A percentile compares a stretch with the other conserved stretches of the same genome.
phyloP scores from a whole-genome alignment of 2,888 invertebrate genomes.

The Troides oblongomaculatus region DNA sequence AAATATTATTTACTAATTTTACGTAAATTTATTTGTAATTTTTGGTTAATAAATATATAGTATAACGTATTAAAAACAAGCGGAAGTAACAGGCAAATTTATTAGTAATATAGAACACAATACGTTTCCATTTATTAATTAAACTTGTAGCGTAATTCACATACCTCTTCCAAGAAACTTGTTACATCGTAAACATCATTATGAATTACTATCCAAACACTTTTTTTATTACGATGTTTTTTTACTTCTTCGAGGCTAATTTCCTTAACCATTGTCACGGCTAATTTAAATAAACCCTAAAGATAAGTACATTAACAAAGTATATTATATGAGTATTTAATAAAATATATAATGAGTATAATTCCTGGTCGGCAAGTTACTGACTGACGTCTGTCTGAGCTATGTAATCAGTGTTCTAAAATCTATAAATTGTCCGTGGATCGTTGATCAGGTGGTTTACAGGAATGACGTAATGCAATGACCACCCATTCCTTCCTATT shows the following conservation, averaged over 20 bases:
- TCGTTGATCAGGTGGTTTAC: neutral
- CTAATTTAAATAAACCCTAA: neutral
- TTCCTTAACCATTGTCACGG: constrained; percentile 52
- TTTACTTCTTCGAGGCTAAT: constrained; percentile 83
- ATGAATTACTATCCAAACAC: constrained; percentile 87
- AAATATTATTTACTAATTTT: too few relatives aligned
- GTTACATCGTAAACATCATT: constrained; percentile 91
- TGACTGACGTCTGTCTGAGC: neutral
- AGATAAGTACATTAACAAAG: neutral
- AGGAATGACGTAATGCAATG: neutral
- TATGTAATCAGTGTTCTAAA: neutral
- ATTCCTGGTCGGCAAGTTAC: neutral
- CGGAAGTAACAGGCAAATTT: too few relatives aligned
- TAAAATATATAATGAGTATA: neutral
- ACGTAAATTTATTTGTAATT: too few relatives aligned
- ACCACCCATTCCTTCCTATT: constrained; percentile 4
- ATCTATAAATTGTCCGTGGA: neutral
- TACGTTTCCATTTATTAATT: too few relatives aligned
- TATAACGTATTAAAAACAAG: too few relatives aligned
- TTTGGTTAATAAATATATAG: too few relatives aligned
- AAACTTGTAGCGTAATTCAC: constrained; percentile 17
- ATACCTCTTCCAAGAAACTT: constrained; percentile 87
- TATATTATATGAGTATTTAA: neutral
- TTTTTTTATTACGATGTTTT: constrained; percentile 73
- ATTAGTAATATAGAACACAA: too few relatives aligned